These are phyloP conservation scores for Aphidius ervi DNA, from an alignment of 1,140 invertebrate species.

Conservation along the genomic window DNA sequence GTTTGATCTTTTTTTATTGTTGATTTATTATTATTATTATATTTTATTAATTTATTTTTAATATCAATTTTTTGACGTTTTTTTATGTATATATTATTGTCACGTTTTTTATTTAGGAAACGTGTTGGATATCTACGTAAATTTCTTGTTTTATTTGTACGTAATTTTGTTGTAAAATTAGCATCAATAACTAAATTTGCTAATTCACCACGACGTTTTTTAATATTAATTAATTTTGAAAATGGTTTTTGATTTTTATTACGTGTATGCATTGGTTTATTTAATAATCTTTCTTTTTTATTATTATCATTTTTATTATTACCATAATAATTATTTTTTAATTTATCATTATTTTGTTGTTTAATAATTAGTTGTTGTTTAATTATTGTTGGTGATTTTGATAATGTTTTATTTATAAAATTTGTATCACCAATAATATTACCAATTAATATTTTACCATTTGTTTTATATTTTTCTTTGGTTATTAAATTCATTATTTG, in stretches of 20 bases:
- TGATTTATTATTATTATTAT: no score
- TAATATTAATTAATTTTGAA: slow-evolving; percentile 19
- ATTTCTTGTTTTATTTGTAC: slow-evolving; percentile 34
- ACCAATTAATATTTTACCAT: slow-evolving; percentile 45
- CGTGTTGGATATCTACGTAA: slow-evolving; percentile 26
- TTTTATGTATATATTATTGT: background rate
- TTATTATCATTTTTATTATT: no score
- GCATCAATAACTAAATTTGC: slow-evolving; percentile 43
- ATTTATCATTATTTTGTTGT: background rate
- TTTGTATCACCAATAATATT: slow-evolving; percentile 40
- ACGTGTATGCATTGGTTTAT: slow-evolving; percentile 21
- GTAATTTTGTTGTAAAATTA: slow-evolving; percentile 35
- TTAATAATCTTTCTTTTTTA: slow-evolving; percentile 13
- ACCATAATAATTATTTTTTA: background rate
- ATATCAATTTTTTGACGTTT: slow-evolving; percentile 3
- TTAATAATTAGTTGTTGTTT: slow-evolving; percentile 9
- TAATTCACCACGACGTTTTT: slow-evolving; percentile 39
- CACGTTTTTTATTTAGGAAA: slow-evolving; percentile 18
- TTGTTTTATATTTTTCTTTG: slow-evolving; percentile 41
- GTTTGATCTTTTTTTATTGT: background rate
- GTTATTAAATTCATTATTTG: slow-evolving; percentile 42
- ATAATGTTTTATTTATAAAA: slow-evolving; percentile 9
- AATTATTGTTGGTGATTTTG: slow-evolving; percentile 16
- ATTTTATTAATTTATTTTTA: slow-evolving; percentile 4
- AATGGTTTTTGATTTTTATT: slow-evolving; percentile 17